Conservation (phyloP, 2,888 invertebrate species). For the Pristionchus mayeri region DNA sequence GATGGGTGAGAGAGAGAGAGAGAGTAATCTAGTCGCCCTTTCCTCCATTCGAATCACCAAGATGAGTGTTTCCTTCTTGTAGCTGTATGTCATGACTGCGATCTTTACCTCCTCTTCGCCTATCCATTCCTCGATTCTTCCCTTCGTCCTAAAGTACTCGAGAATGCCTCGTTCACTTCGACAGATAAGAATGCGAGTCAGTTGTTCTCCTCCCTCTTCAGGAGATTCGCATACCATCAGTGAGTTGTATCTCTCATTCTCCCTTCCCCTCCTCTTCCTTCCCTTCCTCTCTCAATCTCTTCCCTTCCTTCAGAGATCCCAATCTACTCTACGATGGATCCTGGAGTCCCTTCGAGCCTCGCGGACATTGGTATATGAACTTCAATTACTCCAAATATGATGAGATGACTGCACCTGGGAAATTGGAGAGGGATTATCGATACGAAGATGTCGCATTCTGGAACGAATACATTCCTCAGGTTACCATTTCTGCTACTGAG, state of each 20-base stretch:
- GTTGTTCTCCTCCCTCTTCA: slow-evolving; percentile 68
- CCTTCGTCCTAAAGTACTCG: slow-evolving; percentile 66
- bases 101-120: slow-evolving; percentile 85
- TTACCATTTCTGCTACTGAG: not conserved
- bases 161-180: slow-evolving; percentile 67
- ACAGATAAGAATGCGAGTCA: slow-evolving; percentile 73
- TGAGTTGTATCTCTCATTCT: slow-evolving; percentile 51
- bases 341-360: slow-evolving; percentile 71
- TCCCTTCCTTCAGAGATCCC: slow-evolving; percentile 65
- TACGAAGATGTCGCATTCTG: slow-evolving; percentile 73
- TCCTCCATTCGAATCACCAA: no score
- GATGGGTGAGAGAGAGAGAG: slow-evolving; percentile 72
- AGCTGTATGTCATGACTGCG: slow-evolving; percentile 89
- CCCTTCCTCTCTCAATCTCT: not conserved
- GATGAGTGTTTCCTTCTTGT: no score
- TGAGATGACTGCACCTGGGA: slow-evolving; percentile 64
- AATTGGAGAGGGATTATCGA: slow-evolving; percentile 68
- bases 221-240: slow-evolving; percentile 70
- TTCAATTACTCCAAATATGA: slow-evolving; percentile 71
- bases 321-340: slow-evolving; percentile 70
- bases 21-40: no score
- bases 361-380: slow-evolving; percentile 74
- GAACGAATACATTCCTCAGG: slow-evolving; percentile 74
- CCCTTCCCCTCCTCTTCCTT: no score
- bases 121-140: slow-evolving; percentile 73